Evolutionary conservation across 2,797 vertebrate species (phyloP), one percentile per base, ranked within the genome.

Genomic region (Cyclopterus lumpus): DNA sequence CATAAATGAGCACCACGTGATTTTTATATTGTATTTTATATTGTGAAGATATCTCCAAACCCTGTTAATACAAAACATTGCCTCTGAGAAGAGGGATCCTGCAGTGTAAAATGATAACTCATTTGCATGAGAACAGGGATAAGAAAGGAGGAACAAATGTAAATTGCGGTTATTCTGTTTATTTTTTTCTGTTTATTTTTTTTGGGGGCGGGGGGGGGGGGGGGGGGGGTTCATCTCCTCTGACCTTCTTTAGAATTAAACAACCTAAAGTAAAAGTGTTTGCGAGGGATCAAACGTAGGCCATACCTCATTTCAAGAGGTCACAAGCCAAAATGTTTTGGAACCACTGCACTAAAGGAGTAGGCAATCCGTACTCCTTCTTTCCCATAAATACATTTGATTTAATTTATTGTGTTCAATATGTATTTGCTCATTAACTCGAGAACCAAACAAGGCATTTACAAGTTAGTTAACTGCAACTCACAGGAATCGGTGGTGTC

Each of bases 381-480:
- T 53, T 22, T 54, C 24, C 4, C 20, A 20, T 53, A 8, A 48
- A 12, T 44, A 58, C 10, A 8, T 60, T 64, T 64, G 6, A 48
- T 53, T 64, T 49, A 10, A 0, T 60, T 12, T 20, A 32, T 69
- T 18, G 4, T 51, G 32, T 14, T 57, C 14, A 16, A 10, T 67
- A 11, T 42, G 11, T 12, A n/a, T 53, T 61, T 49, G 15, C 8
- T 14, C 14, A 5, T 42, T 65, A 26, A 58, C 16, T 34, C 40
- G n/a, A 8, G 57, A n/a, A 58, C 12, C 28, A 49, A 44, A 38
- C 16, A 44, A 28, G 6, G 16, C 12, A n/a, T n/a, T n/a, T n/a
- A n/a, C n/a, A n/a, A n/a, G n/a, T n/a, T n/a, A n/a, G n/a, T 12
- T 71, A 71, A 81, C 61, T 49, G 72, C 67, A 77, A 51, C 59